Base-by-base conservation (phyloP, 2,113 vertebrate species). In the Boulengeromyrus knoepffleri region DNA sequence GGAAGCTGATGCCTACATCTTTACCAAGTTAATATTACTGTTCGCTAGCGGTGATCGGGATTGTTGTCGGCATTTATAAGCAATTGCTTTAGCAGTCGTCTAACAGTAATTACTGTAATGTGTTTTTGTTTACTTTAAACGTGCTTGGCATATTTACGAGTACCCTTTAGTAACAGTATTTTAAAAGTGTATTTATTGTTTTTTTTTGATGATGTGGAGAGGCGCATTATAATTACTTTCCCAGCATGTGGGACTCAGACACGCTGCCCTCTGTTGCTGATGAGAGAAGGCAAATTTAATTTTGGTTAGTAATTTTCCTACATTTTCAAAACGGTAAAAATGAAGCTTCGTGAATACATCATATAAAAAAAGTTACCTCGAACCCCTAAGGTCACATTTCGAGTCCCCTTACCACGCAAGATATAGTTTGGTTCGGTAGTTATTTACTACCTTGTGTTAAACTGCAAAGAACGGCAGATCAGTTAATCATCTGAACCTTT, bases 241-340 rank as follows among this genome's bases (percentile, higher is more conserved):
- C 31, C 47, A 17, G 45, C 15, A 12, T 56, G 70, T 12, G 8
- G 31, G n/a, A 84, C 56, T 62, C 56, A 62, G 21, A 62, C 74
- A 62, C 42, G 31, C 39, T 46, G 88, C 88, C 90, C 90, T 90
- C 91, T 90, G 89, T 90, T 90, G 91, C 85, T 86, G 42, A 88
- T 88, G 31, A 31, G 27, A 53, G 27, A 36, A n/a, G 47, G 13
- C 47, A 50, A 85, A 70, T 70, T 17, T 17, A 74, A 49, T 9
- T 27, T 66, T 84, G 8, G 83, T 42, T 85, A 42, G 46, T 47
- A 46, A 85, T 85, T 47, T 21, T 47, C 21, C 17, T 46, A 47
- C 45, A 46, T 45, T 42, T 77, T 77, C 15, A 77, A 77, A 39
- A 77, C 31, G 31, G 15, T 36, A 39, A 39, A 39, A 77, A 77